phyloP scores from a whole-genome alignment of 2,113 vertebrate species.

The Sander vitreus region DNA sequence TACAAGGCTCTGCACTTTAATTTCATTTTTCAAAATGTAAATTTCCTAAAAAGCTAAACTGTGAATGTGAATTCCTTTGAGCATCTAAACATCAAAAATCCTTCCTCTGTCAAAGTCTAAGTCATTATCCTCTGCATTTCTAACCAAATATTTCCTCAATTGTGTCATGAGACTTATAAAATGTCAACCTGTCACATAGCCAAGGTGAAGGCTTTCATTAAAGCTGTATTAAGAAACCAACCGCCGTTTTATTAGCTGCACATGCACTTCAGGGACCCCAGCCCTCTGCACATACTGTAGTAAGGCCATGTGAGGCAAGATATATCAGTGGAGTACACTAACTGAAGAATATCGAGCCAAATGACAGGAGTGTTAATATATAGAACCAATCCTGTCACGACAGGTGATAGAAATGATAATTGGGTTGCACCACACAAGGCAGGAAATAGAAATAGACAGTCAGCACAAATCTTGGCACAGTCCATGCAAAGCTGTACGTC shows the following conservation, averaged over 20 bases:
- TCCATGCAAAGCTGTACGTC: background rate
- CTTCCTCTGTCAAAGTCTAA: slow-evolving; percentile 7
- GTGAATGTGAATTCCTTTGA: background rate
- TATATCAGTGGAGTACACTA: slow-evolving; percentile 17
- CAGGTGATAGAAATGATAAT: slow-evolving; percentile 28
- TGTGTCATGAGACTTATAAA: slow-evolving; percentile 20
- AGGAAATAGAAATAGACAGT: slow-evolving; percentile 21
- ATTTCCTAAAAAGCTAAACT: background rate
- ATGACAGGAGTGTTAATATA: slow-evolving; percentile 22
- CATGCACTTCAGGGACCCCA: background rate
- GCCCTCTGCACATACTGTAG: background rate
- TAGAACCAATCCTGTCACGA: slow-evolving; percentile 2
- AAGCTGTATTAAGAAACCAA: slow-evolving; percentile 24
- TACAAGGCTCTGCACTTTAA: background rate
- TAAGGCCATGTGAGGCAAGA: slow-evolving; percentile 12
- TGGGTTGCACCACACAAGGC: slow-evolving; percentile 3
- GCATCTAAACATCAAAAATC: background rate
- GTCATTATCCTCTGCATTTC: background rate
- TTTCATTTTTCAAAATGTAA: background rate
- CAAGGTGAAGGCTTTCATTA: slow-evolving; percentile 29
- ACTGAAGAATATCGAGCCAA: slow-evolving; percentile 4
- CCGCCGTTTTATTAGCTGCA: slow-evolving; percentile 35
- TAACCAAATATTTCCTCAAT: background rate
- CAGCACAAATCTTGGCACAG: background rate
- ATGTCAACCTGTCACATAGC: slow-evolving; percentile 5